Evolutionary conservation across 2,888 invertebrate species (phyloP).

Genomic region (Idaea straminata): DNA sequence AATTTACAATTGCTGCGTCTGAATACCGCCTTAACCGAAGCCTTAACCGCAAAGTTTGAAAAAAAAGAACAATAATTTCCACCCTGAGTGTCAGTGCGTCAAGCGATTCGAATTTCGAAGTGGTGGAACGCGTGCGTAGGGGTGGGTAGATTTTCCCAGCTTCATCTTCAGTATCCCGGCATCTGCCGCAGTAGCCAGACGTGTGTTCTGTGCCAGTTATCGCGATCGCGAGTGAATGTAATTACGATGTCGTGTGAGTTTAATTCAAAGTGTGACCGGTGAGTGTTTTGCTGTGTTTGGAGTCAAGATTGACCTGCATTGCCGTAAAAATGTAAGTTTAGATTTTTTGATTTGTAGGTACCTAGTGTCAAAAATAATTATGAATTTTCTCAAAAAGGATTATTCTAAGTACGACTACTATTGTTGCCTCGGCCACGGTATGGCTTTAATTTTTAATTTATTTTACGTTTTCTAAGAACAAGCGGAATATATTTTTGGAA

Average conservation of each 20-base stretch:
- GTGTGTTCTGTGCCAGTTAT: slow-evolving; percentile 39
- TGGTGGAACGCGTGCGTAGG: slow-evolving; percentile 36
- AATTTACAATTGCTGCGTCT: slow-evolving; percentile 1
- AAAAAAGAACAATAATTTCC: slow-evolving; percentile 31
- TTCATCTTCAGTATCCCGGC: slow-evolving; percentile 61
- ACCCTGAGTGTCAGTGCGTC: slow-evolving; percentile 33
- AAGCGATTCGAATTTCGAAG: slow-evolving; percentile 42
- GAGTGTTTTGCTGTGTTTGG: slow-evolving; percentile 44
- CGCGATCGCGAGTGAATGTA: slow-evolving; percentile 49
- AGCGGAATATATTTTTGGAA: too few relatives aligned
- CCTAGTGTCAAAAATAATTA: background rate
- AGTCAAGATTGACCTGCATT: slow-evolving; percentile 31
- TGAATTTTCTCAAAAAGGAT: background rate
- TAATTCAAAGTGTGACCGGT: slow-evolving; percentile 52
- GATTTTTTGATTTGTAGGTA: background rate
- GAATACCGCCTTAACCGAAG: slow-evolving; percentile 2
- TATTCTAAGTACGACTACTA: too few relatives aligned
- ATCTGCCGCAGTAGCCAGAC: slow-evolving; percentile 52
- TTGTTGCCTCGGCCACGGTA: too few relatives aligned
- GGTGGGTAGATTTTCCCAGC: slow-evolving; percentile 42
- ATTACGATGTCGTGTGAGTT: slow-evolving; percentile 64
- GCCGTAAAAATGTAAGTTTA: slow-evolving; percentile 50
- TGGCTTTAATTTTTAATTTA: too few relatives aligned
- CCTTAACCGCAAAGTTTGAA: slow-evolving; percentile 9
- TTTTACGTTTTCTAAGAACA: too few relatives aligned